These are phyloP conservation scores for Stichodactyla mertensii DNA, from an alignment of 64 coral and sea anemone genomes.

Conservation along the genomic window DNA sequence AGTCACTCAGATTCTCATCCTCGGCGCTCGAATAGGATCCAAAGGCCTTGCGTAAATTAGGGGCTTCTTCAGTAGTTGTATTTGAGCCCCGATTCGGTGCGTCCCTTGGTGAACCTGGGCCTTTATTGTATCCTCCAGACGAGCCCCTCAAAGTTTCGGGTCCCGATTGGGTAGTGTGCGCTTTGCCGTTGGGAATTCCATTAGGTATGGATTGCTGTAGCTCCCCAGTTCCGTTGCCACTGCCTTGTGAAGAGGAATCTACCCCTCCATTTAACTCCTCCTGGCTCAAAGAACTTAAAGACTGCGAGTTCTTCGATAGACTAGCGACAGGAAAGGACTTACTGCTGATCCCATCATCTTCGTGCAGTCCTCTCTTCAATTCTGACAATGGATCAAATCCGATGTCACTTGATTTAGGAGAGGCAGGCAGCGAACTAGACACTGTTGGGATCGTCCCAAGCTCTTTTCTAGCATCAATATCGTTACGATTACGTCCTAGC, in stretches of 20 bases:
- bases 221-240: not conserved
- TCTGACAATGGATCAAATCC: not conserved
- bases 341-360: not conserved
- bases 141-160: not conserved
- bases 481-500: not conserved
- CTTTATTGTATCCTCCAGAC: not conserved
- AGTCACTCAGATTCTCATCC: slow-evolving; percentile 19
- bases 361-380: not conserved
- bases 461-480: not conserved
- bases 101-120: not conserved
- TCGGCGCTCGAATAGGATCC: slow-evolving; percentile 27
- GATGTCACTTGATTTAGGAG: not conserved
- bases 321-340: not conserved
- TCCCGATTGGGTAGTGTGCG: not conserved
- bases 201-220: not conserved
- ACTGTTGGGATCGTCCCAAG: not conserved
- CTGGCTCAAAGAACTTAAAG: not conserved
- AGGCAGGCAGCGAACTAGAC: not conserved
- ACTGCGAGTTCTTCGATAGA: not conserved
- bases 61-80: slow-evolving; percentile 23
- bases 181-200: not conserved
- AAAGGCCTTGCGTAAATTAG: slow-evolving; percentile 27
- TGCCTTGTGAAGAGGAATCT: not conserved
- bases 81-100: not conserved
- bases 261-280: not conserved